A percentile compares a stretch with the other conserved stretches of the same genome.
Conservation (phyloP, 2,113 vertebrate species). For the Mustela lutreola region DNA sequence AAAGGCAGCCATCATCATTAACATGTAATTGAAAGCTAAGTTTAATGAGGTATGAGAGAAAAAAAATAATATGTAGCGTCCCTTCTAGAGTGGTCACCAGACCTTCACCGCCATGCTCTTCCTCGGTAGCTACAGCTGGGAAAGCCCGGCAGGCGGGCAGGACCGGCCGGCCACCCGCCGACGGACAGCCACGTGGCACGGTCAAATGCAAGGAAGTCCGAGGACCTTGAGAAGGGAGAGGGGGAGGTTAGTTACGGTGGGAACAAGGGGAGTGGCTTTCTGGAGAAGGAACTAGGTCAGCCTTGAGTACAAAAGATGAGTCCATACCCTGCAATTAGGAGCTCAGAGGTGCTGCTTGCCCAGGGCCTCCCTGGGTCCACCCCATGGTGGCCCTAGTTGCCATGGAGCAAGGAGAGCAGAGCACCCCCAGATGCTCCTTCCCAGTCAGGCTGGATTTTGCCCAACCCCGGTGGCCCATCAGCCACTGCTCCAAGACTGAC, state of each 20-base stretch:
- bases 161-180: not conserved
- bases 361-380: not conserved
- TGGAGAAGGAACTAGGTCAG: not conserved
- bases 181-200: no score
- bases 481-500: not conserved
- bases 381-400: no score
- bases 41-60: slow-evolving; percentile 88
- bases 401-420: fast-evolving
- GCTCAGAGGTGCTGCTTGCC: not conserved
- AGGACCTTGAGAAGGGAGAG: not conserved
- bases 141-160: not conserved
- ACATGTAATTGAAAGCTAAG: slow-evolving; percentile 89
- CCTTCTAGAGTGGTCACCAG: slow-evolving; percentile 58
- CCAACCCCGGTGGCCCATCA: not conserved
- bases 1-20: slow-evolving; percentile 90
- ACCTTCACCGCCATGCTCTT: not conserved
- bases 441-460: no score
- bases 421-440: not conserved
- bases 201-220: not conserved
- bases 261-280: not conserved
- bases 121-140: slow-evolving; percentile 55
- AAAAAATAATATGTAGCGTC: slow-evolving; percentile 80
- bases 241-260: no score
- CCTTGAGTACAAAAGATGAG: not conserved
- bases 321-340: not conserved